Evolutionary conservation across 2,888 invertebrate species (phyloP), one percentile per base, ranked within the genome.

Genomic region (Cremastinae sp.): DNA sequence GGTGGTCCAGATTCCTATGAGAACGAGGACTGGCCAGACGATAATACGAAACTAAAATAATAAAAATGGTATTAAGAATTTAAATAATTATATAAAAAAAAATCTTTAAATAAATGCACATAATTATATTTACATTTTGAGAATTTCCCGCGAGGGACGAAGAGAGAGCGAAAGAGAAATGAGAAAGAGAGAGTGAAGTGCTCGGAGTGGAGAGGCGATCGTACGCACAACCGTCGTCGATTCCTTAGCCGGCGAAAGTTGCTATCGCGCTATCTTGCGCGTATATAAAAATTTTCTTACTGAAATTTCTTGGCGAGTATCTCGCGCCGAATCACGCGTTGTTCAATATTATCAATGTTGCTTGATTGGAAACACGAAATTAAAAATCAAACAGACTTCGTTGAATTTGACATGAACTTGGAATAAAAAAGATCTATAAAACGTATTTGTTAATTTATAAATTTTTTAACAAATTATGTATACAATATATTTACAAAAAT

Each of bases 181-280:
- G 62, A 59, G 66, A 76, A 79, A 72, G 74, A 78, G 78, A 73
- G 75, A 79, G 78, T 74, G 49, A 76, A 76, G 74, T 76, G 74
- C 41, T 58, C 53, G 65, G 18, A 18, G 64, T 16, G 20, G 61
- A 73, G 58, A 62, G 70, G 58, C 45, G 37, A 45, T 49, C 51
- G 41, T 70, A 16, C 64, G 70, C 51, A 20, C 28, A 28, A 68
- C n/a, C 37, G 20, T 69, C 62, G 64, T 70, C 43, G 61, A 75
- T 73, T 74, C 72, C 69, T 62, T 74, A 58, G 51, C 47, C 51
- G 66, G 79, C 78, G 78, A 79, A 79, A 79, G 79, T 78, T 78
- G 72, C 74, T 53, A 65, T 62, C n/a, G n/a, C n/a, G 8, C 45
- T 14, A 14, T 45, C 59, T 59, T 59, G 28, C 20, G 16, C 28